Percentiles rank a stretch among this genome's conserved stretches.
Conservation (phyloP, 2,797 vertebrate species). For the Cyprinodon diabolis region DNA sequence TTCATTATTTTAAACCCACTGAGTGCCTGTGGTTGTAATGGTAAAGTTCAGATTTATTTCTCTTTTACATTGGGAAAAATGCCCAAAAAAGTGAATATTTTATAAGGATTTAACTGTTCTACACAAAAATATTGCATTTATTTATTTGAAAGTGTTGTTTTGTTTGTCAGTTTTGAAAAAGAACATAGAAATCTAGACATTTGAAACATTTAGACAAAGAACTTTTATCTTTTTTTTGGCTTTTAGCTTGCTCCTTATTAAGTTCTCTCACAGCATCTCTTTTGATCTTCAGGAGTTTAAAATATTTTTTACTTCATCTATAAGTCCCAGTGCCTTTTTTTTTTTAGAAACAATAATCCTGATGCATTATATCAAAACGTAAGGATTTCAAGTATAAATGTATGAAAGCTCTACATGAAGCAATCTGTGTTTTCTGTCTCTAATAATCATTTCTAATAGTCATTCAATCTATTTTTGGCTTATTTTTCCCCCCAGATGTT, state of each 20-base stretch:
- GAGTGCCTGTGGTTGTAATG: not conserved
- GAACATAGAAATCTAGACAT: not conserved
- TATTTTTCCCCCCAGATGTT: not conserved
- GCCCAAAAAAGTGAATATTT: not conserved
- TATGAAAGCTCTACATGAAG: not conserved
- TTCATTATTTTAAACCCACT: too few relatives aligned
- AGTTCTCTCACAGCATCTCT: not conserved
- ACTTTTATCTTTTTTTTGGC: too few relatives aligned
- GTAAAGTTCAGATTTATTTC: not conserved
- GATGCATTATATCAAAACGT: not conserved
- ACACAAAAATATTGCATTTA: not conserved
- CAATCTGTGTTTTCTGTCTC: not conserved
- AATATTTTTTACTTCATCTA: too few relatives aligned
- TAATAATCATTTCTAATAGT: not conserved
- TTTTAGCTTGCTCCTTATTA: not conserved
- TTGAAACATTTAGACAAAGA: not conserved
- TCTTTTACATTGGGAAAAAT: not conserved
- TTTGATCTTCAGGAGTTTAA: not conserved
- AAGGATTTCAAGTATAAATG: not conserved
- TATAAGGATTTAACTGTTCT: not conserved
- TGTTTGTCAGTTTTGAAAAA: not conserved
- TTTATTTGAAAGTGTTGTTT: not conserved
- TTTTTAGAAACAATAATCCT: too few relatives aligned
- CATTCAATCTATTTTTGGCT: not conserved
- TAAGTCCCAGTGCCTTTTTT: too few relatives aligned